phyloP scores from a whole-genome alignment of 37 sponge, comb jelly and placozoan genomes.

The Chondrosia reniformis region DNA sequence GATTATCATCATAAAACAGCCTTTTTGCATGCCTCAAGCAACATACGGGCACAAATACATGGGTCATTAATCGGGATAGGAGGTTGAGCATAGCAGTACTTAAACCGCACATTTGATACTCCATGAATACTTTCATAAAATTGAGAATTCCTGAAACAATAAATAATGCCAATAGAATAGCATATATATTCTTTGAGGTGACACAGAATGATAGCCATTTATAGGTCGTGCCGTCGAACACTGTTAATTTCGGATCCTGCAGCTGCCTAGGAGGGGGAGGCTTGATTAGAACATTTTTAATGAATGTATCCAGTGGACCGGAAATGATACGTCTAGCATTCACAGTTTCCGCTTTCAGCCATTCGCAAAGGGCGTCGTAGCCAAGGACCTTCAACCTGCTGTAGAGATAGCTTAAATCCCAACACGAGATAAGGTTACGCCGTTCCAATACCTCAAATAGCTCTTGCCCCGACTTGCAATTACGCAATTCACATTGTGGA shows the following conservation, averaged over 20 bases:
- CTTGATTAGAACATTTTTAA: no score
- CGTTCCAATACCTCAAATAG: neutral
- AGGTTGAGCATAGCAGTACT: conserved; percentile 3
- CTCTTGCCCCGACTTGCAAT: neutral
- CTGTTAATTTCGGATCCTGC: no score
- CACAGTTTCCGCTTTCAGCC: no score
- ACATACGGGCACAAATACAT: neutral
- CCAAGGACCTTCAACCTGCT: neutral
- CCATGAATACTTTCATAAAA: neutral
- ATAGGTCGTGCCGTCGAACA: no score
- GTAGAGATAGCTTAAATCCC: conserved; percentile 8
- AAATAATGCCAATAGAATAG: no score
- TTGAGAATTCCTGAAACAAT: no score
- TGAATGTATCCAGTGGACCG: no score
- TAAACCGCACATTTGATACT: neutral
- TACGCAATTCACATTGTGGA: neutral
- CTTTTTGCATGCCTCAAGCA: neutral
- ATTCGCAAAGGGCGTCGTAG: no score
- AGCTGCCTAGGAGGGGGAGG: no score
- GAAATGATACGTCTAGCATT: no score
- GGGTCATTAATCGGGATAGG: neutral
- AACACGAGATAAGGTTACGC: neutral
- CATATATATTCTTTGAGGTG: no score
- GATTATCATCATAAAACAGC: neutral
- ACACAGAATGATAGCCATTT: no score